Base-by-base conservation (phyloP, 1,140 invertebrate species). In the Chironomus tepperi region DNA sequence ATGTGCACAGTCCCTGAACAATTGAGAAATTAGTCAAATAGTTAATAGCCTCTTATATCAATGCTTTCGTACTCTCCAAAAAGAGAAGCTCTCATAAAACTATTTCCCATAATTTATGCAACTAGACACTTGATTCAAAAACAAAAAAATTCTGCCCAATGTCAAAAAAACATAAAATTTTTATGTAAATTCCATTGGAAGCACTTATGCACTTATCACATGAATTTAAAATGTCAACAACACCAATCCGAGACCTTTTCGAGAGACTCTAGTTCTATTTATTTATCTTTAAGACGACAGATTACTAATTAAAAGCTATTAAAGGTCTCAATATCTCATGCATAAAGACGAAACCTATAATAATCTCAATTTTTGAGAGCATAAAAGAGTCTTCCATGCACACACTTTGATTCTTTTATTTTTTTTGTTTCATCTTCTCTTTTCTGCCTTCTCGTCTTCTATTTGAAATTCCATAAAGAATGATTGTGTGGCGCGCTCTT, bases 231-330 rank as follows among this genome's bases (percentile, higher is more conserved):
- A 15, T n/a, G n/a, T 10, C 47, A 57, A 15, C 47, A 15, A 57
- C 10, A 57, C 9, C 47, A 57, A 57, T n/a, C n/a, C n/a, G 12
- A n/a, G 47, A 47, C 8, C 47, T 57, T 57, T 15, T 57, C 15
- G 3, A 57, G 15, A 43, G 15, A 47, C 8, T 47, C 2, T 1
- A 10, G 2, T 47, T 57, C 19, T 34, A 34, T 70, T 18, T 70
- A 21, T 70, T 70, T 70, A 70, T 70, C 65, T 70, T 19, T n/a
- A 18, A 70, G 65, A 70, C 65, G 65, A 70, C 65, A 70, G 65
- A 70, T 70, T 70, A 70, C 65, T 70, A 70, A 70, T 70, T 70
- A 70, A 70, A 70, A 70, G 3, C 18, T 19, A 70, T 70, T 70
- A 18, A 70, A 21, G 19, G 19, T 70, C 65, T 21, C 65, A 18